Conservation (phyloP, 2,888 invertebrate genomes). For the Herminia tarsipennalis region DNA sequence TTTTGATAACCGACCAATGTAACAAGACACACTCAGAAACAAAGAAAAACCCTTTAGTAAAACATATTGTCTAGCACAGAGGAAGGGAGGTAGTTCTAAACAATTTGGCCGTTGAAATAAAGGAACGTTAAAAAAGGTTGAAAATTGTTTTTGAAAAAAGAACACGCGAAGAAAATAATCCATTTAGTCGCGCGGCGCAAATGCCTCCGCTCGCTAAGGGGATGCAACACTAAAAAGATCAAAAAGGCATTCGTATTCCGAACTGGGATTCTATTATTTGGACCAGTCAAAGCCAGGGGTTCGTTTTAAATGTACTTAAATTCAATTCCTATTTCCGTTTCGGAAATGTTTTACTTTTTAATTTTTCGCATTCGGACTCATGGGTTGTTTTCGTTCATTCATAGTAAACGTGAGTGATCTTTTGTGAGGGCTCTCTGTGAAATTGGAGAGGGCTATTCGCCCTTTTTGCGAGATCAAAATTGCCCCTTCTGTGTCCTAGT, state of each 20-base stretch:
- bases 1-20: slow-evolving; percentile 60
- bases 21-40: slow-evolving; percentile 50
- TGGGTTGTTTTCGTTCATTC: slow-evolving; percentile 79
- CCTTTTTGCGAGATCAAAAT: slow-evolving; percentile 79
- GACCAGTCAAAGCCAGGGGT: slow-evolving; percentile 76
- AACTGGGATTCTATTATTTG: slow-evolving; percentile 79
- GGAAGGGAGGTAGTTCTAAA: slow-evolving; percentile 47
- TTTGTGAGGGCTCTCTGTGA: slow-evolving; percentile 81
- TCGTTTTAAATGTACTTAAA: slow-evolving; percentile 83
- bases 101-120: slow-evolving; percentile 57
- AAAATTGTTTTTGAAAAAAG: slow-evolving; percentile 74
- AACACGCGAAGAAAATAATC: slow-evolving; percentile 83
- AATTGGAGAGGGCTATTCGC: slow-evolving; percentile 78
- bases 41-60: slow-evolving; percentile 16
- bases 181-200: slow-evolving; percentile 82
- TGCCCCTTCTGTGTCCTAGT: slow-evolving; percentile 57
- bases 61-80: slow-evolving; percentile 5
- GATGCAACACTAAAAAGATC: slow-evolving; percentile 76
- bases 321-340: slow-evolving; percentile 81
- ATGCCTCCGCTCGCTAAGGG: slow-evolving; percentile 77
- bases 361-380: slow-evolving; percentile 73
- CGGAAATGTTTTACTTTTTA: slow-evolving; percentile 75
- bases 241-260: slow-evolving; percentile 75
- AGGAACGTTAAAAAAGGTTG: slow-evolving; percentile 52
- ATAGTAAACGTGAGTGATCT: slow-evolving; percentile 84